Conservation (phyloP, 2,888 invertebrate genomes). For the Copidosoma aretas region DNA sequence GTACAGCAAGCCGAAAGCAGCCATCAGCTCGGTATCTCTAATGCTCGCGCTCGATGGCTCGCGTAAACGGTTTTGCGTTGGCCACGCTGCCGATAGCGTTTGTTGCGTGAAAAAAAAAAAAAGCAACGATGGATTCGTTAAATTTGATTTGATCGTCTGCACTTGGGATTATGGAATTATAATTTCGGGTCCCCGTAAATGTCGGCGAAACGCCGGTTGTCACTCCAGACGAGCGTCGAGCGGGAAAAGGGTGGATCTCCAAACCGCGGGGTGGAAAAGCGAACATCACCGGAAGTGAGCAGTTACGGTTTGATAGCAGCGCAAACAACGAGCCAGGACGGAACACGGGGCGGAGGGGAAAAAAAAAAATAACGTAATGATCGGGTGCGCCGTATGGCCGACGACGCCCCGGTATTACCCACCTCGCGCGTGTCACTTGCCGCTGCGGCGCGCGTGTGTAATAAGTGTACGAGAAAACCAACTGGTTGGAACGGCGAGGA, state of each 20-base stretch:
- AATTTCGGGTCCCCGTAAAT: no score
- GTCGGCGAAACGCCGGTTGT: constrained; percentile 33
- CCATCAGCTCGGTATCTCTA: constrained; percentile 25
- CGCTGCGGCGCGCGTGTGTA: no score
- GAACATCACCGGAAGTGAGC: constrained; percentile 47
- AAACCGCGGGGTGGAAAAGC: constrained; percentile 30
- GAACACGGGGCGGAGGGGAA: neutral
- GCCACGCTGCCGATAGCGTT: no score
- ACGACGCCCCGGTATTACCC: constrained; percentile 30
- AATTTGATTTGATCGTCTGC: no score
- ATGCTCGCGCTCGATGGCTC: no score
- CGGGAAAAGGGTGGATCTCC: constrained; percentile 29
- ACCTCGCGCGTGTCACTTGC: constrained; percentile 44
- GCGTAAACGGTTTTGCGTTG: no score
- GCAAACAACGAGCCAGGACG: constrained; percentile 46
- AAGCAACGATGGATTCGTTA: no score
- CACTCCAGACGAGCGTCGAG: constrained; percentile 2
- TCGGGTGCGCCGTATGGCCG: constrained; percentile 17
- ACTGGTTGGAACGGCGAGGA: constrained; percentile 42
- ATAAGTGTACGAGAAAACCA: constrained; percentile 46
- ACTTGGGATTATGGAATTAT: no score
- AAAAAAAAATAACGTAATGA: constrained; percentile 36
- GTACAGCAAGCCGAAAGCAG: constrained; percentile 13
- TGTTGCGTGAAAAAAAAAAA: no score
- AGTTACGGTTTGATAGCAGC: constrained; percentile 57